A percentile compares a stretch with the other conserved stretches of the same genome.
Evolutionary conservation across 1,140 invertebrate genomes (phyloP).

Genomic region (Teleopsis dalmanni): DNA sequence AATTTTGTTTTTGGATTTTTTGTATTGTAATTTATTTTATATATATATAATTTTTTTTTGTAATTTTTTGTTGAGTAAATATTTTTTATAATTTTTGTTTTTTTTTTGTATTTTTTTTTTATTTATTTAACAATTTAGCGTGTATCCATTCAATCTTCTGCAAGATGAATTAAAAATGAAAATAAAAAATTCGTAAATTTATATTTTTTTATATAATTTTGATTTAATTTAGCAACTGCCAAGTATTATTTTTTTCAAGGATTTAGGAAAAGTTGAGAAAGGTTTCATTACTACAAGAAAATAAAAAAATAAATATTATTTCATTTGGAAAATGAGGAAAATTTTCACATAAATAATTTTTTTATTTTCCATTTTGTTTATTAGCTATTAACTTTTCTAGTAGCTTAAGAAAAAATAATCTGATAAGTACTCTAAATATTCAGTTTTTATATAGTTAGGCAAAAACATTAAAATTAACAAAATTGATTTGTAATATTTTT

Average conservation of each 20-base stretch:
- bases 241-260: conserved; percentile 9
- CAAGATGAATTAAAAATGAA: conserved; percentile 42
- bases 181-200: conserved; percentile 24
- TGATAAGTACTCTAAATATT: too few relatives aligned
- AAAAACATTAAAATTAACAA: too few relatives aligned
- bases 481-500: too few relatives aligned
- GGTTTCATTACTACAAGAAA: background rate
- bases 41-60: conserved; percentile 19
- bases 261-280: too few relatives aligned
- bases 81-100: conserved; percentile 18
- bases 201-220: conserved; percentile 12
- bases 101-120: conserved; percentile 19
- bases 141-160: conserved; percentile 45
- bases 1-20: conserved; percentile 24
- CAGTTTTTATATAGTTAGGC: too few relatives aligned
- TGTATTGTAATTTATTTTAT: conserved; percentile 20
- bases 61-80: conserved; percentile 17
- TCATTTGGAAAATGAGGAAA: background rate
- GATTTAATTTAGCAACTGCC: conserved; percentile 7
- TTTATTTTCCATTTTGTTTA: too few relatives aligned
- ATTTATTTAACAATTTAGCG: conserved; percentile 24
- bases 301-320: background rate
- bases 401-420: too few relatives aligned
- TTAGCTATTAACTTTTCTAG: too few relatives aligned
- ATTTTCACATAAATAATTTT: conserved; percentile 5